A percentile compares a stretch with the other conserved stretches of the same genome.
Evolutionary conservation across 2,888 invertebrate species (phyloP).

Genomic region (Drosophila kambysellisi): DNA sequence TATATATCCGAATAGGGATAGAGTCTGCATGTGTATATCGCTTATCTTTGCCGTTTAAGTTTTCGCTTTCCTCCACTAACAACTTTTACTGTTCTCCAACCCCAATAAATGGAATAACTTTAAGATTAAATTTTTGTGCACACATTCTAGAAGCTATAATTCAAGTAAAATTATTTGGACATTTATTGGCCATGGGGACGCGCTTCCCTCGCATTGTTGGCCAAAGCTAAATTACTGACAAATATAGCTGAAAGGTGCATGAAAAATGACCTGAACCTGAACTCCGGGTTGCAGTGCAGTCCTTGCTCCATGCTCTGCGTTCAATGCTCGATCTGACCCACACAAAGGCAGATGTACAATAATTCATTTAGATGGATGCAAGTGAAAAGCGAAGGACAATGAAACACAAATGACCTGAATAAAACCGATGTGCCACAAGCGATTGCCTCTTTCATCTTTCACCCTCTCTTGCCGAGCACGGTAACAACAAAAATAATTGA

Average conservation of each 20-base stretch:
- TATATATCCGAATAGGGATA: background rate
- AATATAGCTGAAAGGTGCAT: constrained; percentile 57
- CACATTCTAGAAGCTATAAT: constrained; percentile 11
- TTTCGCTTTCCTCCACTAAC: constrained; percentile 58
- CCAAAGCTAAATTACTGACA: constrained; percentile 64
- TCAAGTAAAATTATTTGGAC: constrained; percentile 48
- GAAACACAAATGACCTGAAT: constrained; percentile 70
- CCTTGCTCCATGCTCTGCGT: background rate
- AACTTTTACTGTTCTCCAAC: constrained; percentile 34
- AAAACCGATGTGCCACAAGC: constrained; percentile 48
- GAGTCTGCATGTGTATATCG: constrained; percentile 39
- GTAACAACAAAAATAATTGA: background rate
- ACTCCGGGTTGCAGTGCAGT: constrained; percentile 20
- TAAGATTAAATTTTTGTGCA: constrained; percentile 42
- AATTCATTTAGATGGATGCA: constrained; percentile 49
- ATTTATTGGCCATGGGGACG: constrained; percentile 53
- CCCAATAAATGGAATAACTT: constrained; percentile 22
- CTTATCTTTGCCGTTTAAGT: constrained; percentile 70
- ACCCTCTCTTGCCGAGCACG: background rate
- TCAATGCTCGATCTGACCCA: constrained; percentile 2
- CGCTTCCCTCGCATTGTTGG: constrained; percentile 55
- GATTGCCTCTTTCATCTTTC: constrained; percentile 42
- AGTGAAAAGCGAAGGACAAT: constrained; percentile 55
- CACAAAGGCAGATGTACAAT: constrained; percentile 20
- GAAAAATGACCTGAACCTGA: constrained; percentile 54